These are phyloP conservation scores for Chunga burmeisteri DNA, from an alignment of 2,113 vertebrate genomes.

Conservation along the genomic window DNA sequence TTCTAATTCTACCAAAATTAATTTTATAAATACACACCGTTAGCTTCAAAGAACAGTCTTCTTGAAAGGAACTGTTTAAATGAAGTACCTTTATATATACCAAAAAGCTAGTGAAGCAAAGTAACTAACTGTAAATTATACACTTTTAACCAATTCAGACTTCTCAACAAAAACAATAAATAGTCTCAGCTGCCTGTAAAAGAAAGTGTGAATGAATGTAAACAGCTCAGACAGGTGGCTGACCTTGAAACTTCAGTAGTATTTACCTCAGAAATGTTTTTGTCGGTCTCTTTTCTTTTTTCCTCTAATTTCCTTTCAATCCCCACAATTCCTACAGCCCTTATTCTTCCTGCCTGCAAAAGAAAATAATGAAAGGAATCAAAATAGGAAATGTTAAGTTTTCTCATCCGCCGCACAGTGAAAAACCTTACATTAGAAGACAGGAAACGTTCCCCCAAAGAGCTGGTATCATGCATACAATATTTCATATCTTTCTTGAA, in stretches of 20 bases:
- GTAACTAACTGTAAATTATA: not conserved
- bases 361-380: slow-evolving; percentile 42
- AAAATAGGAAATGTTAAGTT: slow-evolving; percentile 67
- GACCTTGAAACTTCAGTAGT: slow-evolving; percentile 9
- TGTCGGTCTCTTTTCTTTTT: slow-evolving; percentile 98
- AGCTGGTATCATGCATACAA: not conserved
- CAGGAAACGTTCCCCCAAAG: not conserved
- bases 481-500: slow-evolving; percentile 6
- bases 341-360: slow-evolving; percentile 88
- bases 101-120: not conserved
- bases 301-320: slow-evolving; percentile 98
- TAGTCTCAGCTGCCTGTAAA: not conserved
- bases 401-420: not conserved
- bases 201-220: slow-evolving; percentile 28
- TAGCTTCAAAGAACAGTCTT: not conserved
- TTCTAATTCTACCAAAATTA: not conserved
- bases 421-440: not conserved
- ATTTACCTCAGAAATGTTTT: slow-evolving; percentile 97
- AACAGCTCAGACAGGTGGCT: not conserved
- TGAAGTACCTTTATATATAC: not conserved
- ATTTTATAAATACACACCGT: not conserved
- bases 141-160: not conserved
- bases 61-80: not conserved
- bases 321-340: slow-evolving; percentile 95
- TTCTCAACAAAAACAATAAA: not conserved